phyloP scores from a whole-genome alignment of 2,113 vertebrate genomes.

The Tachycineta bicolor region DNA sequence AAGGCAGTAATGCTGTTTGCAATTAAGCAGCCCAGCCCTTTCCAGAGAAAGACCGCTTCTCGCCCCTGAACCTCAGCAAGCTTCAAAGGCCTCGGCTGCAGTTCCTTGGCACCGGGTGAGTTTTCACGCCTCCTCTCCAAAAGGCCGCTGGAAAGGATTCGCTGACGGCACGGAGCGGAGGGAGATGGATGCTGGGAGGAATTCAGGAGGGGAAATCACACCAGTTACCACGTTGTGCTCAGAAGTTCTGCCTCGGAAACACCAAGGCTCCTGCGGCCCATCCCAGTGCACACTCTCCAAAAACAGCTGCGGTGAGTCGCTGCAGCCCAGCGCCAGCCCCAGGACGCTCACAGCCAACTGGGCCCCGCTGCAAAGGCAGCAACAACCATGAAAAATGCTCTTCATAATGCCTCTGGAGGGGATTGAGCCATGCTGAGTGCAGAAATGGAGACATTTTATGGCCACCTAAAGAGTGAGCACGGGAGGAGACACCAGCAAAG shows the following conservation, averaged over 20 bases:
- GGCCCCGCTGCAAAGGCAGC: background rate
- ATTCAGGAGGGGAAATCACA: background rate
- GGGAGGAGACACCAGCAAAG: background rate
- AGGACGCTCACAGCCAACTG: accelerated
- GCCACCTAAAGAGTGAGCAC: background rate
- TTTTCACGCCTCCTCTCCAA: background rate
- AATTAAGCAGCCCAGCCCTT: background rate
- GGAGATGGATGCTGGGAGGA: background rate
- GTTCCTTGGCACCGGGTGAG: background rate
- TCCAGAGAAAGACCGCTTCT: background rate
- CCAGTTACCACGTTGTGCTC: accelerated
- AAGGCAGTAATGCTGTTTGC: background rate
- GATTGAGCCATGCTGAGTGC: background rate
- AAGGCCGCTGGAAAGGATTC: background rate
- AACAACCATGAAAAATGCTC: accelerated
- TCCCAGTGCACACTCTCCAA: background rate
- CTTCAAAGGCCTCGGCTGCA: background rate
- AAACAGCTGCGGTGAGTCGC: accelerated
- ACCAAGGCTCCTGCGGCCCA: background rate
- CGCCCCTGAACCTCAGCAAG: background rate
- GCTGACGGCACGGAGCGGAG: accelerated
- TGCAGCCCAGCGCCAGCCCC: accelerated
- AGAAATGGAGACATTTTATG: background rate
- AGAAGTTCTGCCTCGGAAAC: background rate
- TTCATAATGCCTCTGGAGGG: background rate